A percentile compares a stretch with the other conserved stretches of the same genome.
Conservation (phyloP, 2,797 vertebrate species). For the Rhincodon typus region DNA sequence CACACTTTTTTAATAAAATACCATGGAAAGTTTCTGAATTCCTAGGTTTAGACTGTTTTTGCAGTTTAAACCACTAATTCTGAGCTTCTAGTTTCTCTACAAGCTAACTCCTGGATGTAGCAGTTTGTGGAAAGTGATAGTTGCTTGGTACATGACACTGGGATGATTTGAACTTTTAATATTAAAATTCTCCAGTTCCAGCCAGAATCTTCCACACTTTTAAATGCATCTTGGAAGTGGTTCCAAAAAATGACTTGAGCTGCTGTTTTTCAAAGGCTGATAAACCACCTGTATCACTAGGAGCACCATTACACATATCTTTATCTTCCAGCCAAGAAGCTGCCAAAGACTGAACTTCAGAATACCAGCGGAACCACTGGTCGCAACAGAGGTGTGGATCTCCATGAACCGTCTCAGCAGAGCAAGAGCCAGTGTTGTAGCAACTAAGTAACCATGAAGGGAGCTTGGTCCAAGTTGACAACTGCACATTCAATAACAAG, state of each 20-base stretch:
- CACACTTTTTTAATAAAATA: too few species aligned
- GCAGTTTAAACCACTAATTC: not conserved
- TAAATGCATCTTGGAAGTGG: not conserved
- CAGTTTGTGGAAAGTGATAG: not conserved
- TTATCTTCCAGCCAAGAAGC: conserved; percentile 61
- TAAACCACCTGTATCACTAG: conserved; percentile 11
- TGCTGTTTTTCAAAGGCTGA: not conserved
- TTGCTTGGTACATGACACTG: not conserved
- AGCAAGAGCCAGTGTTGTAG: conserved; percentile 67
- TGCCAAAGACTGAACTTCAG: conserved; percentile 68
- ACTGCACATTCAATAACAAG: conserved; percentile 28
- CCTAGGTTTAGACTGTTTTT: not conserved
- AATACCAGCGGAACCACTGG: conserved; percentile 53
- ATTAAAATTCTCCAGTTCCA: not conserved
- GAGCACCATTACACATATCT: conserved; percentile 14
- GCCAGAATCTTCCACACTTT: not conserved
- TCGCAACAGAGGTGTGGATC: conserved; percentile 61
- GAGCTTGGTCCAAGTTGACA: conserved; percentile 34
- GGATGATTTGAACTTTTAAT: too few species aligned
- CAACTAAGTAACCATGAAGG: conserved; percentile 51
- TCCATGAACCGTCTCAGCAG: conserved; percentile 64
- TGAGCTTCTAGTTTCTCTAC: too few species aligned
- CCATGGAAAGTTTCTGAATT: too few species aligned
- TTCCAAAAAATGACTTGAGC: not conserved
- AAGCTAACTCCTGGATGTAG: not conserved